Conservation (phyloP, 2,113 vertebrate species). For the Pterocles gutturalis region DNA sequence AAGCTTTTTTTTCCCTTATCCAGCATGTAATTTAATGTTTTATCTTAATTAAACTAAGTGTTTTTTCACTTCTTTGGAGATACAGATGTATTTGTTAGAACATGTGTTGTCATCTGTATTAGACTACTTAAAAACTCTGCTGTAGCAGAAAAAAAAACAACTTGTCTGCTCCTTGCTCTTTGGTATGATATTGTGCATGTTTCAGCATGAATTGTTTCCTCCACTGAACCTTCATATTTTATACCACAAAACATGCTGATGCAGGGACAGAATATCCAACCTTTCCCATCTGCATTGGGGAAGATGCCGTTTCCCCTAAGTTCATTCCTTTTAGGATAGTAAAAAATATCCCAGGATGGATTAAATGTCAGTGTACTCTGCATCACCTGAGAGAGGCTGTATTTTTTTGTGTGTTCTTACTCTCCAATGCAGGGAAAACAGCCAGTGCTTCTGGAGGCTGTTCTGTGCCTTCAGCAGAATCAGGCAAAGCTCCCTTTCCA, state of each 20-base stretch:
- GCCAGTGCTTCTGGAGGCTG: not conserved
- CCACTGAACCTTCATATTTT: not conserved
- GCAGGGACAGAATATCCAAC: not conserved
- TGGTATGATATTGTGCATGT: not conserved
- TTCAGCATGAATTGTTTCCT: not conserved
- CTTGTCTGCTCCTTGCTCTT: not conserved
- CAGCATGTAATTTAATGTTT: not conserved
- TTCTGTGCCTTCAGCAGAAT: not conserved
- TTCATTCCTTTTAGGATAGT: not conserved
- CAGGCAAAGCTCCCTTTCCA: not conserved
- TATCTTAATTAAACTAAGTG: not conserved
- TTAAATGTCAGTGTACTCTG: not conserved
- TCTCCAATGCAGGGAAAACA: not conserved
- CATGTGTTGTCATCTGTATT: not conserved
- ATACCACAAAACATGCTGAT: not conserved
- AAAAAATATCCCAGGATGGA: not conserved
- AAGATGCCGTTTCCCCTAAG: not conserved
- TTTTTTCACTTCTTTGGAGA: not conserved
- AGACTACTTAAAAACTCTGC: not conserved
- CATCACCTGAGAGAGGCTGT: not conserved
- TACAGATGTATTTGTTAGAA: not conserved
- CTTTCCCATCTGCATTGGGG: not conserved
- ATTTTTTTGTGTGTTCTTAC: not conserved
- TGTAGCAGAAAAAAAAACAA: not conserved
- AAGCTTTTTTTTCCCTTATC: not conserved